Percentiles rank a stretch among this genome's conserved stretches.
Evolutionary conservation across 2,888 invertebrate species (phyloP).

Genomic region (Sclerodermus sp.): DNA sequence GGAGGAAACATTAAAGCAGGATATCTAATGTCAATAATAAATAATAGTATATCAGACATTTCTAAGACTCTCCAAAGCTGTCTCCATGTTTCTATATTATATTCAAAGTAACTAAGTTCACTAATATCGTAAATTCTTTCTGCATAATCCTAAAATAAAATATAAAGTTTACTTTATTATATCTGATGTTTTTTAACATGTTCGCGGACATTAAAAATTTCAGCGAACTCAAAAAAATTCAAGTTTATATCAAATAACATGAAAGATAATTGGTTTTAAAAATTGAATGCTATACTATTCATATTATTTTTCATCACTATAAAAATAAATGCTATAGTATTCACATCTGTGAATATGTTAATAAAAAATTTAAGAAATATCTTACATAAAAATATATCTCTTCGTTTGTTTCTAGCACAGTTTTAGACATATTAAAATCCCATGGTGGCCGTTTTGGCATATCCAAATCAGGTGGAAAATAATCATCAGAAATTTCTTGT

Average conservation of each 20-base stretch:
- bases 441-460: conserved; percentile 87
- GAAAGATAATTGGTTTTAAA: conserved; percentile 3
- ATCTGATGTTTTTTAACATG: too few relatives aligned
- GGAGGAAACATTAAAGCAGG: conserved; percentile 89
- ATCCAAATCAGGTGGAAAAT: conserved; percentile 70
- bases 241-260: too few relatives aligned
- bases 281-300: too few relatives aligned
- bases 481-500: conserved; percentile 71
- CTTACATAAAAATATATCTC: conserved; percentile 78
- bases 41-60: conserved; percentile 86
- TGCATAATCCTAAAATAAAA: not conserved
- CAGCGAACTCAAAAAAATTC: too few relatives aligned
- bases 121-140: conserved; percentile 66
- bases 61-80: conserved; percentile 95
- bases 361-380: conserved; percentile 17
- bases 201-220: too few relatives aligned
- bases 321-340: too few relatives aligned
- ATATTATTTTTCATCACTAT: too few relatives aligned
- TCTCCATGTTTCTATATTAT: conserved; percentile 95
- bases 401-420: conserved; percentile 76
- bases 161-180: not conserved
- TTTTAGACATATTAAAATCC: conserved; percentile 75
- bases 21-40: conserved; percentile 87
- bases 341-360: too few relatives aligned
- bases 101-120: conserved; percentile 83